Percentiles rank a stretch among this genome's conserved stretches.
Conservation (phyloP, 2,888 invertebrate genomes). For the Nymphalis urticae region DNA sequence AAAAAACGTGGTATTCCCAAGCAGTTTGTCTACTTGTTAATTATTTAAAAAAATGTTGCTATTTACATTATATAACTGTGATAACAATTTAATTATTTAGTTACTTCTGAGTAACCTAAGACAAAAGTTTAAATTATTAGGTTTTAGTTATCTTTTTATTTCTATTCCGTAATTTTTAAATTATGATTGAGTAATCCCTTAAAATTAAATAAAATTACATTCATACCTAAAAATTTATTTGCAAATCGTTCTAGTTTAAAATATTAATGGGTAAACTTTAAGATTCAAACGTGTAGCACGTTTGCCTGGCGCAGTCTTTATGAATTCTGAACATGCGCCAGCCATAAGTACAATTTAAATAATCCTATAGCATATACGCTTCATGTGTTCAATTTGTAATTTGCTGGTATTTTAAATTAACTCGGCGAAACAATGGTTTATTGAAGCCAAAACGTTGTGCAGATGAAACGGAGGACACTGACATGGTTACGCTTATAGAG, state of each 20-base stretch:
- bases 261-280: neutral
- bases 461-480: constrained; percentile 55
- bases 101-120: too few relatives aligned
- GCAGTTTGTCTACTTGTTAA: too few relatives aligned
- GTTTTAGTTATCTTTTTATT: too few relatives aligned
- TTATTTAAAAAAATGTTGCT: too few relatives aligned
- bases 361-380: constrained; percentile 22
- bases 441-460: constrained; percentile 33
- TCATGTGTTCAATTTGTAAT: constrained; percentile 27
- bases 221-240: too few relatives aligned
- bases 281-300: constrained; percentile 18
- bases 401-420: constrained; percentile 16
- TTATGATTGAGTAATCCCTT: too few relatives aligned
- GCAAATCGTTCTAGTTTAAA: neutral
- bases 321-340: constrained; percentile 24
- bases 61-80: too few relatives aligned
- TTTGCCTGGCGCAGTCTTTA: constrained; percentile 23
- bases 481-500: constrained; percentile 67
- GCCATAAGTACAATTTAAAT: constrained; percentile 28
- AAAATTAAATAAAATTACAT: too few relatives aligned
- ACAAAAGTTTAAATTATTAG: too few relatives aligned
- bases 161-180: too few relatives aligned
- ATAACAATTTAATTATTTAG: too few relatives aligned
- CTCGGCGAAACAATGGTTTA: constrained; percentile 27
- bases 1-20: too few relatives aligned